phyloP scores from a whole-genome alignment of 2,113 vertebrate genomes.

The Ranitomeya imitator region DNA sequence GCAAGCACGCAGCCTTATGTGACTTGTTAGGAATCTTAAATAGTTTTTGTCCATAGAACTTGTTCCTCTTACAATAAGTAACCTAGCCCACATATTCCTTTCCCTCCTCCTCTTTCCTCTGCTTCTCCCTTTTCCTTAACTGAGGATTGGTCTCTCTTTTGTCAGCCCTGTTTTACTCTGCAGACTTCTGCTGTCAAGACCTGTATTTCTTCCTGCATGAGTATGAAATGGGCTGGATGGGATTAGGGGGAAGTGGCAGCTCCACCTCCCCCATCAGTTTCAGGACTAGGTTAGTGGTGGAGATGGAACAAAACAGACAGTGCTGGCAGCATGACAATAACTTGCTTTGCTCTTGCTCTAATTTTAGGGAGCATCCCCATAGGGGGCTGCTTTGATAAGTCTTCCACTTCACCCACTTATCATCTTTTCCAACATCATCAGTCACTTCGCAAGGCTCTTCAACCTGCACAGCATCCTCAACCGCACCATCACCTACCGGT shows the following conservation, averaged over 20 bases:
- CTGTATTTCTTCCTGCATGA: constrained; percentile 50
- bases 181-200: constrained; percentile 43
- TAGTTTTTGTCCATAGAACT: constrained; percentile 33
- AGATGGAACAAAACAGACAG: constrained; percentile 65
- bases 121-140: background rate
- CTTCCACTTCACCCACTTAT: background rate
- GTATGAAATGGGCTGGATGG: constrained; percentile 57
- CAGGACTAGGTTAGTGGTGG: constrained; percentile 55
- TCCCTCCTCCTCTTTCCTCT: background rate
- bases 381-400: constrained; percentile 37
- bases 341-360: constrained; percentile 62
- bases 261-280: constrained; percentile 65
- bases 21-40: constrained; percentile 13
- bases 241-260: constrained; percentile 63
- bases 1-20: background rate
- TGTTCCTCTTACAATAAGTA: constrained; percentile 52
- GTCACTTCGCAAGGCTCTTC: constrained; percentile 1
- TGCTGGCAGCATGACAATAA: constrained; percentile 68
- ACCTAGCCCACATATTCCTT: constrained; percentile 39
- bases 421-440: constrained; percentile 30
- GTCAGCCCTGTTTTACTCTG: constrained; percentile 39
- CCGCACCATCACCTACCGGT: constrained; percentile 45
- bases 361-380: constrained; percentile 62
- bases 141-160: constrained; percentile 50
- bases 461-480: background rate